phyloP scores from a whole-genome alignment of 30 jellyfish, hydroid and myxozoan species.

The Hydractinia symbiolongicarpus region DNA sequence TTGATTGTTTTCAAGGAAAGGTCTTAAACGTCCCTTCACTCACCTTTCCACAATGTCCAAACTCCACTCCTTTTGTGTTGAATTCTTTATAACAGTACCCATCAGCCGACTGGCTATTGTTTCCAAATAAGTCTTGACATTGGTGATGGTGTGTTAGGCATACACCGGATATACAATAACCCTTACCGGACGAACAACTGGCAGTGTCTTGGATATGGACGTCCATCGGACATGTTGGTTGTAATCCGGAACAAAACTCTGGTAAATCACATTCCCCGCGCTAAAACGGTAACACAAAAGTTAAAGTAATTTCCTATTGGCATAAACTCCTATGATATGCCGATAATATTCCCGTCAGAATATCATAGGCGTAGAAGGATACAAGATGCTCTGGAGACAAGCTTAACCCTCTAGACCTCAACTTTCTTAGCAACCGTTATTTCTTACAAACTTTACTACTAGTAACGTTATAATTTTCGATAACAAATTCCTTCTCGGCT shows the following conservation, averaged over 20 bases:
- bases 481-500: too few relatives aligned
- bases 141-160: conserved; percentile 32
- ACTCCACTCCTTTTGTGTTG: conserved; percentile 22
- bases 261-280: conserved; percentile 32
- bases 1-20: not conserved
- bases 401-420: too few relatives aligned
- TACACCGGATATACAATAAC: conserved; percentile 22
- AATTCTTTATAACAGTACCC: conserved; percentile 18
- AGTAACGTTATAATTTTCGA: too few relatives aligned
- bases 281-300: not conserved
- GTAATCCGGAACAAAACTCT: conserved; percentile 25
- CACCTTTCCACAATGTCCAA: conserved; percentile 42
- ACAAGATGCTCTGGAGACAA: too few relatives aligned
- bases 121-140: conserved; percentile 27
- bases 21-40: not conserved
- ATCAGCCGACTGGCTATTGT: conserved; percentile 17
- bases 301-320: too few relatives aligned
- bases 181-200: conserved; percentile 28
- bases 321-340: too few relatives aligned
- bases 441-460: too few relatives aligned
- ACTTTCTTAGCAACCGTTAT: too few relatives aligned
- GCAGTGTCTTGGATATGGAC: conserved; percentile 20
- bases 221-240: conserved; percentile 24
- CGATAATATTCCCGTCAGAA: not conserved
- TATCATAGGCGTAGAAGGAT: too few relatives aligned